Evolutionary conservation across 2,797 vertebrate species (phyloP), one percentile per base, ranked within the genome.

Genomic region (Australoheros facetus): DNA sequence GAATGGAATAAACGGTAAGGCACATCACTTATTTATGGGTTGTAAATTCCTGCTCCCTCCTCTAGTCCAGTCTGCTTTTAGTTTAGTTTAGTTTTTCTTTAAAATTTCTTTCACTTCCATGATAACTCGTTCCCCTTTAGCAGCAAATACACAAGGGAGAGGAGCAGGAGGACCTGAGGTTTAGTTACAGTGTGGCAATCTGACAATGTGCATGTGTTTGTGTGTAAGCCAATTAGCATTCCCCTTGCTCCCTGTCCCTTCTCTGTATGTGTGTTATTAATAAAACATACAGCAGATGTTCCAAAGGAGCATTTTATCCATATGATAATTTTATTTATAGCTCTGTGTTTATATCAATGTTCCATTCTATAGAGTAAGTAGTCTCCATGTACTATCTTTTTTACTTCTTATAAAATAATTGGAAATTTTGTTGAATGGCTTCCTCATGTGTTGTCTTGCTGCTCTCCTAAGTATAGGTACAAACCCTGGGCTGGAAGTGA

Each of bases 11-110:
- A 51, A 70, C 32, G 13, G 81, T 87, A 86, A 83, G 83, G 80
- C 78, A 81, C 88, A 94, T 95, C 88, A 90, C 91, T 94, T 93
- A 95, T 94, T 95, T 92, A 94, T 95, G 80, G 85, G 64, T 86
- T 85, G 78, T 93, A 89, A 93, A 89, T 85, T 89, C 87, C 84
- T 75, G 79, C 37, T 42, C 77, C 53, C 28, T 81, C 56, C 45
- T 62, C 71, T 66, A 2, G 48, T 77, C 45, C 56, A 2, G 26
- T 30, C 19, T 75, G 51, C 39, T 55, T 81, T 77, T 66, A 51
- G 8, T 55, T 30, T 32, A 45, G 17, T 28, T 64, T 10, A 42
- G 39, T 4, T 64, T 39, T 17, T 45, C 14, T 72, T 82, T 11
- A 60, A 82, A 4, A 72, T 75, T 34, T 82, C 19, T 62, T 60